Evolutionary conservation across 2,888 invertebrate genomes (phyloP), one percentile per base, ranked within the genome.

Genomic region (Euproctis similis): DNA sequence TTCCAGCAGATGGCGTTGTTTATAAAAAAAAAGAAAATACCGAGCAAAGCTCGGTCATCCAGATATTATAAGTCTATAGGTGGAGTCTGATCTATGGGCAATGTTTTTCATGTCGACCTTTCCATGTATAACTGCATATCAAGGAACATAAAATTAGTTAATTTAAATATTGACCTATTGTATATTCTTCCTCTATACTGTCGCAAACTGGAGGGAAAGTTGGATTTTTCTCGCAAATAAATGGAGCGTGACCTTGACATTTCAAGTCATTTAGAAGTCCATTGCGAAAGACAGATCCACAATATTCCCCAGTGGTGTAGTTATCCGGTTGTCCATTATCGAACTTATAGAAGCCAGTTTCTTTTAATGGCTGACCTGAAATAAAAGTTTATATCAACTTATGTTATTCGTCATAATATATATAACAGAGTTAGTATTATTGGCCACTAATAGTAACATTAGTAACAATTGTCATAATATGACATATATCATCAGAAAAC

Each of bases 291-390:
- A 67, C 39, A 2, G 47, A 47, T 0, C 63, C 60, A 18, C 63
- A 68, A 36, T 13, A 63, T 31, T 64, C 54, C 0, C 58, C 57
- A 0, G 26, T 30, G 0, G 54, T 47, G 0, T 44, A 17, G 31
- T 62, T 60, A 31, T 66, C 54, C 0, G 68, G 67, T 30, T 65
- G 53, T 0, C 53, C 56, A 0, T 14, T 24, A 1, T 38, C 28
- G 42, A 62, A 71, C 13, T 46, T 48, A 12, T 34, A 33, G 30
- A 53, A 71, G 0, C 70, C 69, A 1, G 66, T 63, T 3, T 50
- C 39, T 1, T 34, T 8, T 1, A 69, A 32, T 0, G 59, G 48
- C 16, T 59, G 41, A 10, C 67, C 70, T 70, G 38, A 1, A 37
- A 21, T 14, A 14, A 14, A n/a, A n/a, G n/a, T n/a, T n/a, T n/a